A percentile compares a stretch with the other conserved stretches of the same genome.
Conservation (phyloP, 2,797 vertebrate species). For the Chelonia mydas region DNA sequence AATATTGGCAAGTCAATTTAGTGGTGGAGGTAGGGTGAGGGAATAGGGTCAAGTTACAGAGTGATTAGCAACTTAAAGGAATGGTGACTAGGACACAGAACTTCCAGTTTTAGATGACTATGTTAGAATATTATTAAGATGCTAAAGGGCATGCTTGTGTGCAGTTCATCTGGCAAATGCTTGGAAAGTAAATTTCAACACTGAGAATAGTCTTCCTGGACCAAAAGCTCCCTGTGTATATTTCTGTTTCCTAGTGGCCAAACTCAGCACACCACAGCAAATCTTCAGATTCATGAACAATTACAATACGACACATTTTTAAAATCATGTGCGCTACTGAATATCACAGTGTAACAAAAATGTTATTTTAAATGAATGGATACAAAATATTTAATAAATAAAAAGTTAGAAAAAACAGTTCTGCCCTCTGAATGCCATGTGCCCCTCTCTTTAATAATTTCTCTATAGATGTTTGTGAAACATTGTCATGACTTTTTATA, state of each 20-base stretch:
- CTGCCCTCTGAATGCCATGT: not conserved
- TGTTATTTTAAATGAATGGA: not conserved
- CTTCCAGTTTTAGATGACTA: not conserved
- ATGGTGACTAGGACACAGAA: not conserved
- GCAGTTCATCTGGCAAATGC: not conserved
- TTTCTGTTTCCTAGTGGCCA: not conserved
- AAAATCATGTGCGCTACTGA: not conserved
- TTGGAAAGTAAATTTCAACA: not conserved
- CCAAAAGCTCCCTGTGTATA: not conserved
- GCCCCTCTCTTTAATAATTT: not conserved
- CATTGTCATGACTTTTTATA: not conserved
- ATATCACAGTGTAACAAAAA: not conserved
- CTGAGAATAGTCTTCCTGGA: not conserved
- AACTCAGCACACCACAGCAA: not conserved
- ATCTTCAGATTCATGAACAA: not conserved
- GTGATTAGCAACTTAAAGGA: not conserved
- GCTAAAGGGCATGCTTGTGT: not conserved
- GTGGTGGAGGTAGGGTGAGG: not conserved
- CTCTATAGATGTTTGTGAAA: not conserved
- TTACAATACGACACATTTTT: not conserved
- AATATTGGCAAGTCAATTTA: not conserved
- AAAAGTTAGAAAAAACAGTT: not conserved
- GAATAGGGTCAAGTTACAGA: not conserved
- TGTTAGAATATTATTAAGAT: not conserved
- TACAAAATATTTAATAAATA: not conserved